Percentiles rank a stretch among this genome's conserved stretches.
Conservation (phyloP, 2,113 vertebrate genomes). For the Sciurus niger region DNA sequence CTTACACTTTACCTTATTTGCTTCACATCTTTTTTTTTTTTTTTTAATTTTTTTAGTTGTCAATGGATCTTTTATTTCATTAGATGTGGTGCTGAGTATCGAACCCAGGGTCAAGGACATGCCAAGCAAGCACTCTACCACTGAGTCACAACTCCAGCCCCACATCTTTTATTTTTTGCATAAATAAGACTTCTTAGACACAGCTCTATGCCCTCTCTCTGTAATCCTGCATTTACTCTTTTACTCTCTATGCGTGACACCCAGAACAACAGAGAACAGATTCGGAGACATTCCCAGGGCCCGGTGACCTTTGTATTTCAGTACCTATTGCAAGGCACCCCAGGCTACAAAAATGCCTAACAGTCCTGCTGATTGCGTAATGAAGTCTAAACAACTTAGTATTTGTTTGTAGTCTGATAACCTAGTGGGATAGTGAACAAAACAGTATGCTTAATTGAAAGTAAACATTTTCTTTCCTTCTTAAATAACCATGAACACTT, state of each 20-base stretch:
- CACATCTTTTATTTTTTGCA: neutral
- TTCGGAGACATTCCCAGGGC: neutral
- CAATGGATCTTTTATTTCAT: too few relatives aligned
- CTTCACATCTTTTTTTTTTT: neutral
- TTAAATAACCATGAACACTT: neutral
- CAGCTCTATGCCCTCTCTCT: neutral
- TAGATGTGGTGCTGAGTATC: too few relatives aligned
- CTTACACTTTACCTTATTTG: neutral
- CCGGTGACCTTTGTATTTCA: fast-evolving
- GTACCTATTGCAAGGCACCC: neutral
- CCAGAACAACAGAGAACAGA: neutral
- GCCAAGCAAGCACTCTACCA: too few relatives aligned
- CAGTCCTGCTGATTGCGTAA: neutral
- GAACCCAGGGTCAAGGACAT: too few relatives aligned
- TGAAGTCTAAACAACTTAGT: slow-evolving; percentile 7
- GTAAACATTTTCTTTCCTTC: neutral
- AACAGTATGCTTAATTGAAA: neutral
- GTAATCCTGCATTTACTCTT: neutral
- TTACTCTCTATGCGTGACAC: neutral
- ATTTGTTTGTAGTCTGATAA: neutral
- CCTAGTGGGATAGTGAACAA: neutral
- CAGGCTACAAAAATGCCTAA: neutral
- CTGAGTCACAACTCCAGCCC: too few relatives aligned
- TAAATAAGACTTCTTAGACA: neutral
- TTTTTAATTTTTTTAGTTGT: too few relatives aligned